Conservation (phyloP, 2,888 invertebrate genomes). For the Leptopterna dolabrata region DNA sequence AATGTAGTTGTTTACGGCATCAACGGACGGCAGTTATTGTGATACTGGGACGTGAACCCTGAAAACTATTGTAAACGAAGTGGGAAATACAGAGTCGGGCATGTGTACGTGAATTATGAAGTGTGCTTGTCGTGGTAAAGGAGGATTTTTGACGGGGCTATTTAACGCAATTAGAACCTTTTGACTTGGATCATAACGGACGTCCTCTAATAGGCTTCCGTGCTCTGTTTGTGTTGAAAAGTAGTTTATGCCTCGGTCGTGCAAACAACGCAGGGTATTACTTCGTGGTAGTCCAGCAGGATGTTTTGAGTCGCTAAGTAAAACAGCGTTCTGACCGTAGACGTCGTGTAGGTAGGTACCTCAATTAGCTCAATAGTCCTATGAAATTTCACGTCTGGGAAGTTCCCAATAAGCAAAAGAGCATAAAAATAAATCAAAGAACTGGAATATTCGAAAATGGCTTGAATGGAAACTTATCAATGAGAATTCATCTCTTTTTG, state of each 20-base stretch:
- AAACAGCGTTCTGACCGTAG: no score
- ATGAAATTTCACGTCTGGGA: no score
- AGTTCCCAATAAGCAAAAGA: no score
- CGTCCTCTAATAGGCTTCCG: constrained; percentile 12
- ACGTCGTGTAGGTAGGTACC: no score
- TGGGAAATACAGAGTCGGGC: not conserved
- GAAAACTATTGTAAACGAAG: not conserved
- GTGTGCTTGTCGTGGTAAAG: not conserved
- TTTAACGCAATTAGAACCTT: constrained; percentile 23
- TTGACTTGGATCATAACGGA: constrained; percentile 29
- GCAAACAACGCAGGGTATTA: not conserved
- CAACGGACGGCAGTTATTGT: not conserved
- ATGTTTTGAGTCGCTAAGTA: no score
- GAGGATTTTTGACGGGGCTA: not conserved
- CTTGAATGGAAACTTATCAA: no score
- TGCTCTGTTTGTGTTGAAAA: constrained; percentile 16
- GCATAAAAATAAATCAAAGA: no score
- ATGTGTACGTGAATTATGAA: not conserved
- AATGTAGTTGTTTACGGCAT: constrained; percentile 31
- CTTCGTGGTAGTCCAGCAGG: not conserved
- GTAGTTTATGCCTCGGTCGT: not conserved
- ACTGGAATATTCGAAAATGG: no score
- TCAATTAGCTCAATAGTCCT: no score
- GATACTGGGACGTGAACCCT: not conserved
- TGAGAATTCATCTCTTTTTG: no score